Evolutionary conservation across 2,888 invertebrate species (phyloP), one percentile per base, ranked within the genome.

Genomic region (Eristalis intricaria): DNA sequence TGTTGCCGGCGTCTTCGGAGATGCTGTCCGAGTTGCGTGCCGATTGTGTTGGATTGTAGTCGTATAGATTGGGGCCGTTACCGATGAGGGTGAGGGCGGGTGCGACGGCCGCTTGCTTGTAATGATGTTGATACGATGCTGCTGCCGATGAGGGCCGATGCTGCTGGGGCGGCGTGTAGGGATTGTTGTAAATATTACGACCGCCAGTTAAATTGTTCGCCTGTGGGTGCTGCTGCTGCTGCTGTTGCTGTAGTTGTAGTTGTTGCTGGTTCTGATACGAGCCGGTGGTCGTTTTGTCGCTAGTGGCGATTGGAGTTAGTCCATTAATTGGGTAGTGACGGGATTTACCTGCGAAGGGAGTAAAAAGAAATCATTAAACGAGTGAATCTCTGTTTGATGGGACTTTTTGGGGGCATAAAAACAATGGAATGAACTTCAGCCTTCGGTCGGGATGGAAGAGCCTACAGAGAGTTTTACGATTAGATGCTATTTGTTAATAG

Each of bases 251-350:
- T 91, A 91, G 95, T 92, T 80, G 88, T 38, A 93, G 94, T 91
- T 91, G 95, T 92, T 81, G 88, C 38, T 89, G 90, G 15, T 85
- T 89, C 89, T 90, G 91, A 66, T 87, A 87, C 71, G 71, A 66
- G 38, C 23, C 38, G 35, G 73, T 38, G 78, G 83, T 76, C 58
- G 87, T 76, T 76, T 87, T 87, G 83, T 87, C 87, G 71, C 83
- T 76, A 90, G 91, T 91, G 89, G 89, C 90, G 74, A 87, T 75
- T 79, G 83, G 87, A 92, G 95, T 95, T 90, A 92, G 90, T 89
- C 92, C 92, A 89, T 92, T 92, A 85, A 91, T 91, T 93, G 96
- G 96, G 94, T 97, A 97, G 93, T 97, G 95, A 93, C 97, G 96
- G 93, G 95, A 95, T 96, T 97, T 97, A 94, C 94, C 95, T 96